These are phyloP conservation scores for Yponomeuta malinellus DNA, from an alignment of 2,888 invertebrate genomes.

Conservation along the genomic window DNA sequence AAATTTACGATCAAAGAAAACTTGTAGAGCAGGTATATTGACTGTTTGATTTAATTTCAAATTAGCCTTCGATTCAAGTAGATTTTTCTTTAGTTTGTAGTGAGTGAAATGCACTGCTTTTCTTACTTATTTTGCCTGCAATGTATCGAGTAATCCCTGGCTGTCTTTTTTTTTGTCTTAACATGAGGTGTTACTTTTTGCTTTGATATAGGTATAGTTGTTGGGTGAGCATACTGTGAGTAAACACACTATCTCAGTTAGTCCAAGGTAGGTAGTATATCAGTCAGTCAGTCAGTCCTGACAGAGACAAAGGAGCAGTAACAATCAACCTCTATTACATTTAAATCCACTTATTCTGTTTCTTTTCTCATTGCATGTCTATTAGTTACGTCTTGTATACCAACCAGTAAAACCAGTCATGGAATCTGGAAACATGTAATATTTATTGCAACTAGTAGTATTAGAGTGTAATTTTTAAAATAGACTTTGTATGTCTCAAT, in stretches of 20 bases:
- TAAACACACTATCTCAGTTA: too few relatives aligned
- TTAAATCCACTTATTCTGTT: neutral
- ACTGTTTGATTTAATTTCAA: too few relatives aligned
- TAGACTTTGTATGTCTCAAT: neutral
- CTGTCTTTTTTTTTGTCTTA: neutral
- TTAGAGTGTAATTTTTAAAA: neutral
- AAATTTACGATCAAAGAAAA: too few relatives aligned
- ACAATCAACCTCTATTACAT: too few relatives aligned
- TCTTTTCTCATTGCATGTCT: neutral
- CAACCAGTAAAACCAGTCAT: neutral
- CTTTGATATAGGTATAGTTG: too few relatives aligned
- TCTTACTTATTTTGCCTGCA: constrained; percentile 34
- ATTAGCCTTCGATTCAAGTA: too few relatives aligned
- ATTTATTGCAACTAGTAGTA: neutral
- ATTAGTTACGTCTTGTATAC: neutral
- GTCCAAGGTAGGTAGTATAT: too few relatives aligned
- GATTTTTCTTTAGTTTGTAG: neutral
- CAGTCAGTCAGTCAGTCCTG: too few relatives aligned
- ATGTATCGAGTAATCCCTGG: neutral
- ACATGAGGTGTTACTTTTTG: too few relatives aligned
- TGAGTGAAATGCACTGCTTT: constrained; percentile 30
- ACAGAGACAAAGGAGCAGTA: too few relatives aligned
- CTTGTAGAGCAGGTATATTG: too few relatives aligned
- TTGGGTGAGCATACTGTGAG: too few relatives aligned
- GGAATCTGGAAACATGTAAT: neutral